Evolutionary conservation across 2,113 vertebrate species (phyloP).

Genomic region (Festucalex cinctus): DNA sequence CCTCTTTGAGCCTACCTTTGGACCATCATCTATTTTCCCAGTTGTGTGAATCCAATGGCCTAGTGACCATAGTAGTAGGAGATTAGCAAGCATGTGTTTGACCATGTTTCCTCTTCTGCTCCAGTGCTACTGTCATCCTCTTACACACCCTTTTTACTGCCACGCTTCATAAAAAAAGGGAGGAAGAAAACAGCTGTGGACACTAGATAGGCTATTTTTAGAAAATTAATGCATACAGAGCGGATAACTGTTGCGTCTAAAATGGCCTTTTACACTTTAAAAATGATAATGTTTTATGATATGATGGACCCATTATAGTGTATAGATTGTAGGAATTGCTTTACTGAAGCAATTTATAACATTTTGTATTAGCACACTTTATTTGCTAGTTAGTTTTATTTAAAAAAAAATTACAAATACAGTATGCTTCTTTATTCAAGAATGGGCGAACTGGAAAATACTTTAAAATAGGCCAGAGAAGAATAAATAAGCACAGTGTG

Average conservation of each 20-base stretch:
- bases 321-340: too few species aligned
- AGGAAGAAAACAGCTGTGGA: constrained; percentile 54
- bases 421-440: constrained; percentile 57
- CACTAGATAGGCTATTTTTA: constrained; percentile 65
- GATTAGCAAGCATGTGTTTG: constrained; percentile 35
- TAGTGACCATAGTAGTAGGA: constrained; percentile 53
- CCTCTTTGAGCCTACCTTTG: constrained; percentile 52
- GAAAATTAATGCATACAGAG: constrained; percentile 23
- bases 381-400: constrained; percentile 9
- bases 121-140: constrained; percentile 27
- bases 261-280: background rate
- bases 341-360: background rate
- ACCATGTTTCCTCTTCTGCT: constrained; percentile 52
- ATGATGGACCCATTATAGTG: background rate
- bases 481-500: constrained; percentile 57
- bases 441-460: constrained; percentile 42
- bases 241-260: constrained; percentile 1
- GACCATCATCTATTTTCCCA: constrained; percentile 15
- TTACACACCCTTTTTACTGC: constrained; percentile 53
- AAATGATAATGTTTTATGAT: background rate
- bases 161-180: constrained; percentile 33
- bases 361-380: background rate
- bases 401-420: constrained; percentile 25
- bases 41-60: constrained; percentile 21
- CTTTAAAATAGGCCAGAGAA: constrained; percentile 54